Conservation (phyloP, 2,113 vertebrate species). For the Corydoras sp. region DNA sequence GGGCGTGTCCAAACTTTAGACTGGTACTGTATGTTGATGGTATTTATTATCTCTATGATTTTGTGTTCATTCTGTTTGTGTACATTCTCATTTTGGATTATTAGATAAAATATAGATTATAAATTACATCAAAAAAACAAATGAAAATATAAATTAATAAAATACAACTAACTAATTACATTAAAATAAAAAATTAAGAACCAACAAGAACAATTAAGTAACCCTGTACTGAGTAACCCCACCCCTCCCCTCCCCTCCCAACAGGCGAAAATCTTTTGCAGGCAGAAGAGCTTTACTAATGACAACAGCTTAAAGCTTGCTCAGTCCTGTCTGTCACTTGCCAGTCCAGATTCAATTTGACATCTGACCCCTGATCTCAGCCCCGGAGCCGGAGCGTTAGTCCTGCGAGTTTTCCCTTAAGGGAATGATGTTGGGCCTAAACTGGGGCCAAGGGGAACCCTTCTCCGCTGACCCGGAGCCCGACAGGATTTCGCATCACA, state of each 20-base stretch:
- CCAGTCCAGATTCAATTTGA: conserved; percentile 73
- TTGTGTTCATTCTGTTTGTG: too few species aligned
- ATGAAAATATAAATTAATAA: too few species aligned
- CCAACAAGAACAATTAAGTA: too few species aligned
- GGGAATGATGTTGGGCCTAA: conserved; percentile 58
- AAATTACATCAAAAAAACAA: too few species aligned
- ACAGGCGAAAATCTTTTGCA: conserved; percentile 53
- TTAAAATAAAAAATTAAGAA: too few species aligned
- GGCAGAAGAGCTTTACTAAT: conserved; percentile 58
- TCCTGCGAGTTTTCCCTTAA: conserved; percentile 53
- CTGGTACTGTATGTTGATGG: too few species aligned
- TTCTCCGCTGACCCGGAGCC: conserved; percentile 86
- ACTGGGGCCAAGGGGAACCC: conserved; percentile 71
- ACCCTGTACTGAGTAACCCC: too few species aligned
- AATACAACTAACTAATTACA: too few species aligned
- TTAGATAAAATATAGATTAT: too few species aligned
- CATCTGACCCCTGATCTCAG: conserved; percentile 81
- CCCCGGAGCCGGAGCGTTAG: conserved; percentile 69
- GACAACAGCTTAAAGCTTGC: conserved; percentile 82
- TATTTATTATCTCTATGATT: too few species aligned
- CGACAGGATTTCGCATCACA: conserved; percentile 78
- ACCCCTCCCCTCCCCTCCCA: conserved; percentile 35
- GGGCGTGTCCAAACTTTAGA: too few species aligned
- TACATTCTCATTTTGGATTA: too few species aligned
- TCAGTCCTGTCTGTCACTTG: conserved; percentile 80